Evolutionary conservation across 2,113 vertebrate species (phyloP).

Genomic region (Anguilla rostrata): DNA sequence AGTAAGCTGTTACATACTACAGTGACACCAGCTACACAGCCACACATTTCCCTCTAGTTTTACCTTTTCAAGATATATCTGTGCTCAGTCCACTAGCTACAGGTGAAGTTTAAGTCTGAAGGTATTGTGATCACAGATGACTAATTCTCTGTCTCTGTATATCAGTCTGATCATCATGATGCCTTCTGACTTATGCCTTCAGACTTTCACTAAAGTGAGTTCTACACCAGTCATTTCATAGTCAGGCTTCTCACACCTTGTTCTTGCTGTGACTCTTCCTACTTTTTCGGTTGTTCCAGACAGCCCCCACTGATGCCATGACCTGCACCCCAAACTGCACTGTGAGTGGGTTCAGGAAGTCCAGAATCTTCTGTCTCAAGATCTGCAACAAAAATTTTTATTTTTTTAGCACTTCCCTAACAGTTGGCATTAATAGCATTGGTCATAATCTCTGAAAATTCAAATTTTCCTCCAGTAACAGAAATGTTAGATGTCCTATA

Average conservation of each 20-base stretch:
- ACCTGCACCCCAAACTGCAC: slow-evolving; percentile 81
- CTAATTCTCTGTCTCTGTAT: too few species aligned
- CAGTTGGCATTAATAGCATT: too few species aligned
- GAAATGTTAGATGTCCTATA: too few species aligned
- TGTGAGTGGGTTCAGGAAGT: slow-evolving; percentile 85
- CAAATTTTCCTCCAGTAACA: too few species aligned
- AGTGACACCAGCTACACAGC: neutral
- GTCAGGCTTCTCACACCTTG: slow-evolving; percentile 67
- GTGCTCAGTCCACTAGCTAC: too few species aligned
- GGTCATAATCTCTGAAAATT: too few species aligned
- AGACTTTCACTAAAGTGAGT: neutral
- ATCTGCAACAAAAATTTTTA: slow-evolving; percentile 63
- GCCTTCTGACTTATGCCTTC: neutral
- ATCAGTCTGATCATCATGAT: too few species aligned
- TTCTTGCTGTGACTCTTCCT: slow-evolving; percentile 77
- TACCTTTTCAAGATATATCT: too few species aligned
- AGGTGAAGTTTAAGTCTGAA: too few species aligned
- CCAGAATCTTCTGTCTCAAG: slow-evolving; percentile 84
- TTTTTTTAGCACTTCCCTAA: too few species aligned
- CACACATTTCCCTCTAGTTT: too few species aligned
- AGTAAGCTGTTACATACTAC: neutral
- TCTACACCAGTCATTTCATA: neutral
- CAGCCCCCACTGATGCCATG: slow-evolving; percentile 82
- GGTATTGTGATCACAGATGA: too few species aligned
- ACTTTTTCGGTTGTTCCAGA: slow-evolving; percentile 84